Evolutionary conservation across 2,888 invertebrate species (phyloP), one percentile per base, ranked within the genome.

Genomic region (Erebia epiphron): DNA sequence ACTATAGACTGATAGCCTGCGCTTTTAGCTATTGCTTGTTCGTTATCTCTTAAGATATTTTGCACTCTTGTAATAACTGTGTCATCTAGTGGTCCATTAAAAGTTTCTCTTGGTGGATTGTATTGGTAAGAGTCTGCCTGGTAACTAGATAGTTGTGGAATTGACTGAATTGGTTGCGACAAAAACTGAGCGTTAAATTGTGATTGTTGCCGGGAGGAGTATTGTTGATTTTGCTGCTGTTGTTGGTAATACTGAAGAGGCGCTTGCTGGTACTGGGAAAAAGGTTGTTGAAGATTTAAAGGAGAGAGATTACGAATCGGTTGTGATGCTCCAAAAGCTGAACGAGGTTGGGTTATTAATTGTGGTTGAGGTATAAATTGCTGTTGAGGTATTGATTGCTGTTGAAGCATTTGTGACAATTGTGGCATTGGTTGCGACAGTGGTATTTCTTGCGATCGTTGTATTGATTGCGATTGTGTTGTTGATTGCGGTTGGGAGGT

Each of bases 111-210:
- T 62, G 80, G 76, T 3, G 78, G 70, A 3, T 78, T 80, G 67
- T 91, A 91, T 71, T 86, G 89, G 69, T 86, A 83, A 0, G 86
- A 85, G 72, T 92, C 91, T 7, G 92, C 89, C 75, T 93, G 91
- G 77, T 18, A 87, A 75, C 79, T 78, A 2, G 83, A 75, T 9
- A 81, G 71, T 10, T 77, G 74, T 26, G 77, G 76, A 52, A 71
- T 79, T 8, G 78, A 70, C 2, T 81, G 75, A 66, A 85, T 84
- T 11, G 81, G 74, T 77, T 87, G 87, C 1, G 85, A 74, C 2
- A 84, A 81, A 14, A 82, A 73, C 54, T 80, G 81, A 1, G 75
- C 52, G 52, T 68, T 67, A 52, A 72, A 72, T 67, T 73, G 73
- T 9, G 56, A 74, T 21, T 69, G 62, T 71, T 79, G 79, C 54